These are phyloP conservation scores for Brevimyrus niger DNA, from an alignment of 2,113 vertebrate species.

Conservation along the genomic window DNA sequence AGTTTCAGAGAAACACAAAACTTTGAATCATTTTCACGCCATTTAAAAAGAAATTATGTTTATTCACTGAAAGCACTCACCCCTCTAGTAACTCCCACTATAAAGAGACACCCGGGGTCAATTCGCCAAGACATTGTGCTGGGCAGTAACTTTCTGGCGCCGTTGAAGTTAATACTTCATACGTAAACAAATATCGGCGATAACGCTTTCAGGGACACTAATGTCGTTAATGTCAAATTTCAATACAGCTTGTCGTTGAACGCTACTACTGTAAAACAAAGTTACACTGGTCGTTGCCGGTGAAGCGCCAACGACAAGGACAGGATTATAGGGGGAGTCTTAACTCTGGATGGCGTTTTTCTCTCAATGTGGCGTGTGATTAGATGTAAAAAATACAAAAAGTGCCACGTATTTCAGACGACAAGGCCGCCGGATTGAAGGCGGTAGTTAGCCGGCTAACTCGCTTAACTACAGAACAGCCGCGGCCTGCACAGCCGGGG, in stretches of 20 bases:
- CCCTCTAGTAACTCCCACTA: background rate
- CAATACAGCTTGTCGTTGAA: background rate
- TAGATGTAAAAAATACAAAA: background rate
- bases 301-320: background rate
- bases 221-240: background rate
- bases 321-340: background rate
- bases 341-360: background rate
- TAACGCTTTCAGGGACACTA: background rate
- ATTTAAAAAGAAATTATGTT: background rate
- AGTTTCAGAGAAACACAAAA: background rate
- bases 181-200: background rate
- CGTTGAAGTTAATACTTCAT: background rate
- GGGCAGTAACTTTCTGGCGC: background rate
- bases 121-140: background rate
- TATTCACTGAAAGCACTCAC: background rate
- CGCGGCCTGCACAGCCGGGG: conserved; percentile 35
- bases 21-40: background rate
- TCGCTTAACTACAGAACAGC: background rate
- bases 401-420: background rate
- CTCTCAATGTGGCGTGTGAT: background rate
- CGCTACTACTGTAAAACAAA: background rate
- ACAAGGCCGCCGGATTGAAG: background rate
- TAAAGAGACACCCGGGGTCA: background rate
- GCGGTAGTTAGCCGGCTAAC: conserved; percentile 1
- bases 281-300: background rate